Evolutionary conservation across 2,113 vertebrate genomes (phyloP).

Genomic region (Ciconia boyciana): DNA sequence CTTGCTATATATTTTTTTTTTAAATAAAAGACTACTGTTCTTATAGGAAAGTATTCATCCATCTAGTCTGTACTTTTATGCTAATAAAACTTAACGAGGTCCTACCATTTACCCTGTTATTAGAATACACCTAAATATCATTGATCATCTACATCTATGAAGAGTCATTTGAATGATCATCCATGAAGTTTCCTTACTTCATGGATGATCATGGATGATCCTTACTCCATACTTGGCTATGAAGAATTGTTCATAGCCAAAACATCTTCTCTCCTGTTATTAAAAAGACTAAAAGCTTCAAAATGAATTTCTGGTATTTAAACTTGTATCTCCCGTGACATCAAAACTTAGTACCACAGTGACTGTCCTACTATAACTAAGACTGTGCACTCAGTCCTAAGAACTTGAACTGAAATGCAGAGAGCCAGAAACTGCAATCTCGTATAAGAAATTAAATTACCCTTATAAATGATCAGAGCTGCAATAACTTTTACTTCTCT

Average conservation of each 20-base stretch:
- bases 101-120: background rate
- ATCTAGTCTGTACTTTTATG: background rate
- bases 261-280: background rate
- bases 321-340: background rate
- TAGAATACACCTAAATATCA: background rate
- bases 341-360: background rate
- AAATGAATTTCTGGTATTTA: background rate
- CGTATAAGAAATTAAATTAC: background rate
- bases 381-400: background rate
- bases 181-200: background rate
- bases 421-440: background rate
- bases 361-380: background rate
- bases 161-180: background rate
- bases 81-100: background rate
- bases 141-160: background rate
- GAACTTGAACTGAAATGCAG: background rate
- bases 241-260: background rate
- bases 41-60: background rate
- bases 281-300: background rate
- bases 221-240: no score
- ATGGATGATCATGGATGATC: no score
- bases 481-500: background rate
- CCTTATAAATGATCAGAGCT: background rate
- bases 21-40: background rate
- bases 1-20: background rate